Percentiles rank a stretch among this genome's conserved stretches.
Evolutionary conservation across 2,797 vertebrate species (phyloP).

Genomic region (Danio jaintianensis): DNA sequence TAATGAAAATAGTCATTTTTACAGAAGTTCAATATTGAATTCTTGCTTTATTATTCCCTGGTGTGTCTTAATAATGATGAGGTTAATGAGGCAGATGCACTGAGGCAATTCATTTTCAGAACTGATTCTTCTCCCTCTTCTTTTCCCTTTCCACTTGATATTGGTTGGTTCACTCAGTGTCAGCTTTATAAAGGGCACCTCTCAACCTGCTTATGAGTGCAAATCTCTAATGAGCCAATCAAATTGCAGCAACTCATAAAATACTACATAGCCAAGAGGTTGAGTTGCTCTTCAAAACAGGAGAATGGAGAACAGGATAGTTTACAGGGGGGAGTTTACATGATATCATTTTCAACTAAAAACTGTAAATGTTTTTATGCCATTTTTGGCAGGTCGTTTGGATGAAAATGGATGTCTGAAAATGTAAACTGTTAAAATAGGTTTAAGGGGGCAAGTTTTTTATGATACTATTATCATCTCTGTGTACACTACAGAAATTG

Average conservation of each 20-base stretch:
- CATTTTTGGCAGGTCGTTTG: no score
- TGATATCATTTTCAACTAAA: no score
- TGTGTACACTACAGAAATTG: no score
- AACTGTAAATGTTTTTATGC: no score
- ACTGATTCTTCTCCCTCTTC: slow-evolving; percentile 40
- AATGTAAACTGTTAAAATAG: no score
- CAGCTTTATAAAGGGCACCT: not conserved
- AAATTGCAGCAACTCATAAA: not conserved
- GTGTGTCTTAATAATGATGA: slow-evolving; percentile 57
- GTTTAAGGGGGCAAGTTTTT: no score
- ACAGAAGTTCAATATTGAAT: slow-evolving; percentile 68
- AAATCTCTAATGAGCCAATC: not conserved
- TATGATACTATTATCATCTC: no score
- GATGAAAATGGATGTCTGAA: no score
- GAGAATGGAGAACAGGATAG: not conserved
- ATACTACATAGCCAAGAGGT: not conserved
- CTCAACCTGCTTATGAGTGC: slow-evolving; percentile 1
- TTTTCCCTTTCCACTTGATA: not conserved
- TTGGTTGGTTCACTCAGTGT: not conserved
- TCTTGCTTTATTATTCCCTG: slow-evolving; percentile 65
- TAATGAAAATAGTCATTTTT: slow-evolving; percentile 54
- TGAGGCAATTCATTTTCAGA: slow-evolving; percentile 66
- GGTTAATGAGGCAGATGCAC: slow-evolving; percentile 73
- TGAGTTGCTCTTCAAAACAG: not conserved
- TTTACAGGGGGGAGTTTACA: no score